These are phyloP conservation scores for Aurelia aurita DNA, from an alignment of 30 jellyfish, hydroid and myxozoan genomes.

Conservation along the genomic window DNA sequence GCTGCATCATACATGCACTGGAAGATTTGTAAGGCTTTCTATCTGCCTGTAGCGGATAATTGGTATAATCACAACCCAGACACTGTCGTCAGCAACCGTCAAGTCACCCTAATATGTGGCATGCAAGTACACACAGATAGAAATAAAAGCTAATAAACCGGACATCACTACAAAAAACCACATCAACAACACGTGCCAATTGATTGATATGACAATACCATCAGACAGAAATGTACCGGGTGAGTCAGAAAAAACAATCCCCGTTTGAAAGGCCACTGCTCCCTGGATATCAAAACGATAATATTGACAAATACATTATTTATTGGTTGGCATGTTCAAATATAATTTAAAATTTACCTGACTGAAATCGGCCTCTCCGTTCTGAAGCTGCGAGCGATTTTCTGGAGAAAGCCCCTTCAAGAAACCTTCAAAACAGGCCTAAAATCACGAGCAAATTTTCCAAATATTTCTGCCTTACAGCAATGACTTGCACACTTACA, in stretches of 20 bases:
- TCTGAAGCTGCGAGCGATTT: no score
- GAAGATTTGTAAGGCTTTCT: not conserved
- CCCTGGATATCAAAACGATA: no score
- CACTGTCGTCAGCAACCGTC: not conserved
- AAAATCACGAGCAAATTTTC: no score
- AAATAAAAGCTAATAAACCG: not conserved
- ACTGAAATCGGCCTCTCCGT: no score
- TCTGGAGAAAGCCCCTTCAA: no score
- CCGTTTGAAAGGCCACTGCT: not conserved
- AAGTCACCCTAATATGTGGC: not conserved
- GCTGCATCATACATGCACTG: no score
- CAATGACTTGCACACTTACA: no score
- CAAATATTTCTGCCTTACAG: no score
- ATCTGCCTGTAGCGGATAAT: not conserved
- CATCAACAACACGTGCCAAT: not conserved
- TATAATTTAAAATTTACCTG: no score
- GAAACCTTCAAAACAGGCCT: no score
- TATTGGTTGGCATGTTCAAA: no score
- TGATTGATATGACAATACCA: conserved; percentile 5
- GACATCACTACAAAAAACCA: not conserved
- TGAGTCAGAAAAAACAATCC: conserved; percentile 11
- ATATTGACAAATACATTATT: no score
- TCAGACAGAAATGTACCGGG: conserved; percentile 24
- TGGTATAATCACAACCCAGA: conserved; percentile 6
- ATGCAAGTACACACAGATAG: conserved; percentile 20